Conservation (phyloP, 37 sponge, comb jelly and placozoan species). For the Corticium candelabrum region DNA sequence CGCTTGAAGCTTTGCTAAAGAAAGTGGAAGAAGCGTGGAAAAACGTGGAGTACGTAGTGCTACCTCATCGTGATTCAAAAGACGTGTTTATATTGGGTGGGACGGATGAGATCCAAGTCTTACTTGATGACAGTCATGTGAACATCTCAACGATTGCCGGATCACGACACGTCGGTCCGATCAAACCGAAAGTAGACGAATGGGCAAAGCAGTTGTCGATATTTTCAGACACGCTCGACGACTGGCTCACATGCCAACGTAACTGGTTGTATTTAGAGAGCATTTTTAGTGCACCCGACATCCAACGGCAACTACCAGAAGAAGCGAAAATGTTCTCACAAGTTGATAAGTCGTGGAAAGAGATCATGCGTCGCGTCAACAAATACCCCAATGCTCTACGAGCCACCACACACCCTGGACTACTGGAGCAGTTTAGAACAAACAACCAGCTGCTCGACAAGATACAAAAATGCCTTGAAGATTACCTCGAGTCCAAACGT, state of each 20-base stretch:
- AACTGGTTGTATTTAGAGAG: slow-evolving; percentile 99
- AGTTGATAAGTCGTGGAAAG: slow-evolving; percentile 99
- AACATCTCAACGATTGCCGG: slow-evolving; percentile 90
- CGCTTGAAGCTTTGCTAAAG: slow-evolving; percentile 82
- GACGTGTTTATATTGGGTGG: slow-evolving; percentile 97
- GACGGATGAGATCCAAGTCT: slow-evolving; percentile 88
- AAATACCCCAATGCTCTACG: slow-evolving; percentile 70
- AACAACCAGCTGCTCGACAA: slow-evolving; percentile 80
- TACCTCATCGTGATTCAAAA: slow-evolving; percentile 84
- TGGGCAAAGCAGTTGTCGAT: slow-evolving; percentile 82
- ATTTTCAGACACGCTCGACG: slow-evolving; percentile 93
- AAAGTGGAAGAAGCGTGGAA: slow-evolving; percentile 98
- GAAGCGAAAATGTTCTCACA: slow-evolving; percentile 93
- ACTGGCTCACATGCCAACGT: slow-evolving; percentile 87
- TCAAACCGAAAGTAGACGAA: slow-evolving; percentile 88
- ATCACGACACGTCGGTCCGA: slow-evolving; percentile 92
- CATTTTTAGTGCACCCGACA: slow-evolving; percentile 98
- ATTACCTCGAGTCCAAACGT: slow-evolving; percentile 89
- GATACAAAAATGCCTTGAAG: slow-evolving; percentile 97
- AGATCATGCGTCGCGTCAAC: slow-evolving; percentile 83
- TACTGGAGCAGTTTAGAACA: slow-evolving; percentile 83
- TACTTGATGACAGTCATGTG: slow-evolving; percentile 90
- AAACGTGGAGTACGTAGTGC: slow-evolving; percentile 71
- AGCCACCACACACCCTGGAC: slow-evolving; percentile 77
- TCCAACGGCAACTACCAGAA: slow-evolving; percentile 92